A percentile compares a stretch with the other conserved stretches of the same genome.
Conservation (phyloP, 2,888 invertebrate genomes). For the Dryobota labecula region DNA sequence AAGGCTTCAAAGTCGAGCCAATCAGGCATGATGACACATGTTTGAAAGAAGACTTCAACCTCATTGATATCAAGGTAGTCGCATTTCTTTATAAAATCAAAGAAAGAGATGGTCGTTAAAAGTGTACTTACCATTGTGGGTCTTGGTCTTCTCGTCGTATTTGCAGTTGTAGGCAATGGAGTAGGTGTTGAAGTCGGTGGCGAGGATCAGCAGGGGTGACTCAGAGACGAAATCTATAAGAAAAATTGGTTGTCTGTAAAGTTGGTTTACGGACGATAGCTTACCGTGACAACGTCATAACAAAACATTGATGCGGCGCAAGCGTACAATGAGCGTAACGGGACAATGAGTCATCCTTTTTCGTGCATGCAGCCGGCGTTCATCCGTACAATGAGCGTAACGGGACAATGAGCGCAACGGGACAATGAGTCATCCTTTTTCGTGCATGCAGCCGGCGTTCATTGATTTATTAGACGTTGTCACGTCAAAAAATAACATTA, state of each 20-base stretch:
- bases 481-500: not conserved
- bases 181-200: constrained; percentile 92
- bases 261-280: no score
- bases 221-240: constrained; percentile 81
- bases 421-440: no score
- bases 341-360: no score
- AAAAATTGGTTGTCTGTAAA: no score
- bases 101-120: not conserved
- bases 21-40: not conserved
- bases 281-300: no score
- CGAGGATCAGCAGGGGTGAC: constrained; percentile 91
- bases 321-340: no score
- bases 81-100: not conserved
- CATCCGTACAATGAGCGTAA: no score
- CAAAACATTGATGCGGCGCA: no score
- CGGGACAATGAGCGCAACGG: no score
- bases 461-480: no score
- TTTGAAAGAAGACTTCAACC: not conserved
- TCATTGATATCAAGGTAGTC: not conserved
- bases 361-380: no score
- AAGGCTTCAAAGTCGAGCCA: not conserved
- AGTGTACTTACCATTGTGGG: constrained; percentile 75
- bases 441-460: no score
- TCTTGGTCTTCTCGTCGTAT: constrained; percentile 79
- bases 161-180: constrained; percentile 92